These are phyloP conservation scores for Rhizoglyphus robini DNA, from an alignment of 1,140 invertebrate species.

Conservation along the genomic window DNA sequence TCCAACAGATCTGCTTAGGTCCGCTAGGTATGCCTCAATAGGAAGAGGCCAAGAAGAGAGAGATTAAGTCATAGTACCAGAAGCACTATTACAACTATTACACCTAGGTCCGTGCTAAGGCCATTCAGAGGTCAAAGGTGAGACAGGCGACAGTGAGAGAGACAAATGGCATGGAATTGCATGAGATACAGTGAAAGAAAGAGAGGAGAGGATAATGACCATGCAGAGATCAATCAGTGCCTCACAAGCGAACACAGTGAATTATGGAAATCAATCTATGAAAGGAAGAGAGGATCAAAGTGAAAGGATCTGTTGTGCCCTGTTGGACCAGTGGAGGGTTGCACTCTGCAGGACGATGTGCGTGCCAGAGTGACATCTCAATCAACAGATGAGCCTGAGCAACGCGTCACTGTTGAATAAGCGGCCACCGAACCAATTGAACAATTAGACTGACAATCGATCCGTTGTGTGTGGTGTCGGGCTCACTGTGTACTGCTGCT, in stretches of 20 bases:
- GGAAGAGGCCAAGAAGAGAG: not conserved
- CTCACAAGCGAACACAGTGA: not conserved
- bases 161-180: not conserved
- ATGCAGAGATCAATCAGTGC: constrained; percentile 11
- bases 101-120: not conserved
- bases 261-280: constrained; percentile 14
- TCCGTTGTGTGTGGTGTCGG: not conserved
- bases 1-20: not conserved
- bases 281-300: constrained; percentile 9
- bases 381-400: not conserved
- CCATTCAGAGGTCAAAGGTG: constrained; percentile 8
- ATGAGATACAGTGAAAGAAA: not conserved
- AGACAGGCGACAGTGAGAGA: not conserved
- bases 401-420: not conserved
- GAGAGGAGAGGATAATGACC: constrained; percentile 3
- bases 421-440: not conserved
- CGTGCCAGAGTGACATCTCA: not conserved
- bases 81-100: not conserved
- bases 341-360: not conserved
- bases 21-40: not conserved
- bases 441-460: not conserved
- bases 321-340: not conserved
- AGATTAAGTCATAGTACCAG: constrained; percentile 6
- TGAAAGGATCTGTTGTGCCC: not conserved
- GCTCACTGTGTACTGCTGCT: not conserved